A percentile compares a stretch with the other conserved stretches of the same genome.
phyloP scores from a whole-genome alignment of 2,888 invertebrate species.

The Epirrhoe alternata region DNA sequence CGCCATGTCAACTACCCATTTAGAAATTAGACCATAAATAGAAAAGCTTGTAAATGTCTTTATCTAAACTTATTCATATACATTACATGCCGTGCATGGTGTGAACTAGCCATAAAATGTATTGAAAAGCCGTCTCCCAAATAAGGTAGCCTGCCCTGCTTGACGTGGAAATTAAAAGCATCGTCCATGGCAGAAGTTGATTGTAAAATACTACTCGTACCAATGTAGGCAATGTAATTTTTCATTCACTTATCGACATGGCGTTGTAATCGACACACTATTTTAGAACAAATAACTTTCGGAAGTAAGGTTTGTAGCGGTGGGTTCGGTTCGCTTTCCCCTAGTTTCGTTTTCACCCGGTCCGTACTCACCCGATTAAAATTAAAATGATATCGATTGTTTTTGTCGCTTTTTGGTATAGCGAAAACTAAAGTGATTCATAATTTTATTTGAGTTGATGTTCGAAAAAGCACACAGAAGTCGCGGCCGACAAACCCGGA shows the following conservation, averaged over 20 bases:
- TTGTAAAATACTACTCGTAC: neutral
- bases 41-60: conserved; percentile 25
- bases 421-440: no score
- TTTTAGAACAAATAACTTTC: no score
- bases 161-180: conserved; percentile 25
- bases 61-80: conserved; percentile 9
- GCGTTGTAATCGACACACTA: no score
- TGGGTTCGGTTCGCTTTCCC: no score
- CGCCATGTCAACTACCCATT: no score
- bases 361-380: no score
- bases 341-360: no score
- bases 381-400: no score
- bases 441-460: no score
- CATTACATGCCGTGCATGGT: conserved; percentile 20
- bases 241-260: neutral
- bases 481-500: no score
- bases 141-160: conserved; percentile 31
- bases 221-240: neutral
- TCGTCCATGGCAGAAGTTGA: neutral
- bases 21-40: neutral
- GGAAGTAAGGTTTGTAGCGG: neutral
- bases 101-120: conserved; percentile 27
- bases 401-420: no score
- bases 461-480: no score
- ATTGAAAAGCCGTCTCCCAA: conserved; percentile 19